Percentiles rank a stretch among this genome's conserved stretches.
Conservation (phyloP, 2,888 invertebrate species). For the Spodoptera littoralis region DNA sequence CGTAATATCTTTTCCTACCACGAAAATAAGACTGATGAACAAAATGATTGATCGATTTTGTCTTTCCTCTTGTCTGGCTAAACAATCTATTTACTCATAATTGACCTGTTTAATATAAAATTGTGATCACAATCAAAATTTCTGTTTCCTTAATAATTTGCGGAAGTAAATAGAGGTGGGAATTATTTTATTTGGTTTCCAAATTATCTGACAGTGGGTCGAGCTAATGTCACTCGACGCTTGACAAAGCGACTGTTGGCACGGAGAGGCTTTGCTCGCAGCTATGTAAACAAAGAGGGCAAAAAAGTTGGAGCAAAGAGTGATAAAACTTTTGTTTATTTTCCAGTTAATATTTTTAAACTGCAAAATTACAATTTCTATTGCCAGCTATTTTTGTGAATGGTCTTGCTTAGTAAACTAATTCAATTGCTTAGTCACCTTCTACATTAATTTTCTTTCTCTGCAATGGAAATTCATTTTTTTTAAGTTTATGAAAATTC, state of each 20-base stretch:
- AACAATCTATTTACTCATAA: not conserved
- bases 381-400: conserved; percentile 42
- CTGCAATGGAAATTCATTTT: not conserved
- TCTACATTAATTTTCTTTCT: not conserved
- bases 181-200: conserved; percentile 82
- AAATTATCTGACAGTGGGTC: conserved; percentile 84
- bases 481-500: not conserved
- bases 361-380: conserved; percentile 63
- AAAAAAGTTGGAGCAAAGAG: conserved; percentile 78
- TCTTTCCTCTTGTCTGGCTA: not conserved
- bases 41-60: conserved; percentile 12
- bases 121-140: conserved; percentile 30
- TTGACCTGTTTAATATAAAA: conserved; percentile 6
- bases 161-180: conserved; percentile 67
- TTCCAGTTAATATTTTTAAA: conserved; percentile 69
- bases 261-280: conserved; percentile 84
- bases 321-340: conserved; percentile 78
- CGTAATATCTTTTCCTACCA: conserved; percentile 2
- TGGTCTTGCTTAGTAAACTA: conserved; percentile 23
- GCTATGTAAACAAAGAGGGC: conserved; percentile 82
- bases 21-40: conserved; percentile 14
- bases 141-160: conserved; percentile 57
- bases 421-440: no score
- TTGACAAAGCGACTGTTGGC: conserved; percentile 87
- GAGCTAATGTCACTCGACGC: conserved; percentile 84